Base-by-base conservation (phyloP, 2,888 invertebrate species). In the Lasioglossum calceatum region DNA sequence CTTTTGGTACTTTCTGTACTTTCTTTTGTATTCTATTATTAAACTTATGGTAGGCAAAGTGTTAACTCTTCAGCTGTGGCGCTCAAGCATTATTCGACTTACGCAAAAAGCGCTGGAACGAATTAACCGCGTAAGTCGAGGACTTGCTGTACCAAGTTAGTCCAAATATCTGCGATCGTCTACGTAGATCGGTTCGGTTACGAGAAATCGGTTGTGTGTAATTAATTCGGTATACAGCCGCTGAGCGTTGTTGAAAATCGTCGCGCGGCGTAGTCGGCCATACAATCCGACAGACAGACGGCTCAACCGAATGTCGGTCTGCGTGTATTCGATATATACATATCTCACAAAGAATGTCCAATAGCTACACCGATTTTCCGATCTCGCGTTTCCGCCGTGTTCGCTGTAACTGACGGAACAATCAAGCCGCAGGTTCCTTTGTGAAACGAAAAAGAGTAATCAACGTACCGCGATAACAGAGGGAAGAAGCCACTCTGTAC, bases 371-470 rank as follows among this genome's bases (percentile, higher is more conserved):
- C 42, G 42, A 3, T 47, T 50, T 78, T n/a, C 19, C 32, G 36
- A 19, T 5, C 36, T 44, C 2, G 16, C 19, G n/a, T n/a, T 54
- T 32, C 19, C 12, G 39, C 58, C 47, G 23, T 19, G 5, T 19
- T 36, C 54, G 72, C 70, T 42, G 42, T 42, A 71, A 42, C 71
- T 39, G 71, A 39, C 42, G 42, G 42, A 71, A 71, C 71, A 71
- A 71, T 71, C 54, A 42, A 32, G 76, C 77, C 73, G 36, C 67
- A 42, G 47, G 27, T 47, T 74, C 36, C 0, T 50, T 16, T 19
- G 73, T 27, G 73, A 58, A 32, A 70, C 73, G 50, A 77, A 77
- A 67, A 77, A 7, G 50, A 39, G 61, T 75, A 75, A 76, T 76
- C 78, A 76, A 64, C 84, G 58, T 42, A 71, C 47, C 4, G 47